Evolutionary conservation across 2,888 invertebrate species (phyloP).

Genomic region (Chaitophorus viminalis): DNA sequence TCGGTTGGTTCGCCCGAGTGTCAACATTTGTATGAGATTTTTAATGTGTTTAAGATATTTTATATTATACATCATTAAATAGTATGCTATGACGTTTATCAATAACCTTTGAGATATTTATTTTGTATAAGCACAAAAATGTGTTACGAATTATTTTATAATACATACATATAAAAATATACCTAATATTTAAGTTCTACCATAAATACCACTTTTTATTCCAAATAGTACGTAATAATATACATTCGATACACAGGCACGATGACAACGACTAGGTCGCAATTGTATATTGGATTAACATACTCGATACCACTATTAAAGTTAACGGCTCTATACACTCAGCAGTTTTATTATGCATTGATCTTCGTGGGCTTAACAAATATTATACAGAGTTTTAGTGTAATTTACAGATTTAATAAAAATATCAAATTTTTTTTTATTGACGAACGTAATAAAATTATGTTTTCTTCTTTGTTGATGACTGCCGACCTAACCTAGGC

Average conservation of each 20-base stretch:
- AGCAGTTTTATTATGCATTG: not conserved
- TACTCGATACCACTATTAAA: not conserved
- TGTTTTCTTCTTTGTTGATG: not conserved
- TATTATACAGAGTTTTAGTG: not conserved
- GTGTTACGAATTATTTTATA: too few species aligned
- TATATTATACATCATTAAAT: too few species aligned
- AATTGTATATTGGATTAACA: not conserved
- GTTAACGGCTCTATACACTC: not conserved
- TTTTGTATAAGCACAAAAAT: too few species aligned
- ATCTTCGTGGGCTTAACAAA: not conserved
- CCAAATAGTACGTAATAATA: not conserved
- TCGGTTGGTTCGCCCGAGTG: too few species aligned
- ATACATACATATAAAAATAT: not conserved
- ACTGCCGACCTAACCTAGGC: too few species aligned
- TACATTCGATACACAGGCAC: constrained; percentile 6
- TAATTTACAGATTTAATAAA: not conserved
- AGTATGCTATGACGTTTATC: too few species aligned
- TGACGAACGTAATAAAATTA: not conserved
- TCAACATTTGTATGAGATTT: too few species aligned
- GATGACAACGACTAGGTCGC: not conserved
- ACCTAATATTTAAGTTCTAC: too few species aligned
- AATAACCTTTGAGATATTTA: too few species aligned
- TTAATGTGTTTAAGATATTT: too few species aligned
- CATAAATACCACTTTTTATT: constrained; percentile 1
- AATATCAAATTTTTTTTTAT: not conserved